Evolutionary conservation across 2,888 invertebrate species (phyloP), one percentile per base, ranked within the genome.

Genomic region (Andrena trimmerana): DNA sequence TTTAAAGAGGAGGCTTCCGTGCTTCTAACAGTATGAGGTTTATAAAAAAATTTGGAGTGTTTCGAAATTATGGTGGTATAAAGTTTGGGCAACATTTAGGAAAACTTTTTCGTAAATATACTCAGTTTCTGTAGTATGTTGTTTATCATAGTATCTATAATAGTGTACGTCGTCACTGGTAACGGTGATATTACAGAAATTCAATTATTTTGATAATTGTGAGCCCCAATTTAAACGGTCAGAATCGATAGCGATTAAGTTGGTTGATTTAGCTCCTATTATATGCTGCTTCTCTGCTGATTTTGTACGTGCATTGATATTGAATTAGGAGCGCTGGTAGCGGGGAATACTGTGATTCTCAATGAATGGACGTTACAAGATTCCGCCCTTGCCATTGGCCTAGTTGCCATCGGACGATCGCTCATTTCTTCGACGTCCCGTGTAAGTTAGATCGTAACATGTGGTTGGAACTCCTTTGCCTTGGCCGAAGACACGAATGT

Each of bases 391-490:
- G 66, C 71, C 77, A 78, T 71, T 81, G 78, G 52, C 66, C 60
- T 62, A 54, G 77, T 78, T 73, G 33, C 16, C 33, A 54, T 50
- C 27, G 50, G 52, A 27, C 80, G 60, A 84, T 84, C 73, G 65
- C 27, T 84, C 73, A 71, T 84, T 76, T 83, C 66, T 73, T 67
- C 59, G 69, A 68, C 73, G 48, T 54, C 36, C 42, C 69, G 76
- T 71, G 48, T 48, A 73, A 69, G 59, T 63, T 72, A 6, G 69
- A 69, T 60, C 65, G 78, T 73, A 76, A 71, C 78, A 68, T 57
- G 78, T 70, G 83, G 67, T 33, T 8, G 57, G 60, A 71, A 48
- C 33, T 73, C 8, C 54, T 65, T 20, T 8, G 10, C 20, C 7
- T 16, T 29, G 36, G 20, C 48, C 24, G 54, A 16, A 31, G 71